Conservation (phyloP, 2,797 vertebrate species). For the Hapalemur alaotrensis region DNA sequence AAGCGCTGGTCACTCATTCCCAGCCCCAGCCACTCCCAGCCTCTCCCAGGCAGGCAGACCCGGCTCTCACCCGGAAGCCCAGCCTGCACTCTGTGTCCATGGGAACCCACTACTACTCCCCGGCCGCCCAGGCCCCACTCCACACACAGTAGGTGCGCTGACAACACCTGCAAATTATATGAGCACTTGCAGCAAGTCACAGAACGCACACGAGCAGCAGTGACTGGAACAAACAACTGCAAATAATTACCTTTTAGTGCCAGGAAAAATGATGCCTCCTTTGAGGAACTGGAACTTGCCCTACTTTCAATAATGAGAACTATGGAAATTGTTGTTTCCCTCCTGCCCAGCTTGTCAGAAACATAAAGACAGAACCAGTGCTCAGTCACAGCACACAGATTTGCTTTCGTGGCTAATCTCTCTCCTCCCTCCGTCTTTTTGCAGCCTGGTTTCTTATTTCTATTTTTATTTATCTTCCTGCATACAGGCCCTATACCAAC, state of each 20-base stretch:
- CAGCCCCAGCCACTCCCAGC: too few species aligned
- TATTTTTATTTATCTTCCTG: not conserved
- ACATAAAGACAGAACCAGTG: not conserved
- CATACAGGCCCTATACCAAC: not conserved
- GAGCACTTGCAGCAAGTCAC: not conserved
- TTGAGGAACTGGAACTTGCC: not conserved
- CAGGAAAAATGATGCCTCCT: not conserved
- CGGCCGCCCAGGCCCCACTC: too few species aligned
- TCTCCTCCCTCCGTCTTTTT: not conserved
- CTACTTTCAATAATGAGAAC: not conserved
- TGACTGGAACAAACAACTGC: not conserved
- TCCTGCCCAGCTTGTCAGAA: not conserved
- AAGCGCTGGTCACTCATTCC: rapidly evolving
- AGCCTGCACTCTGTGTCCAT: not conserved
- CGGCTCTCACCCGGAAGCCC: too few species aligned
- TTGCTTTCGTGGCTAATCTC: too few species aligned
- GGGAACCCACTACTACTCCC: not conserved
- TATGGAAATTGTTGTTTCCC: not conserved
- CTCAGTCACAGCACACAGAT: not conserved
- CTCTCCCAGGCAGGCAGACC: too few species aligned
- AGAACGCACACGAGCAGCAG: not conserved
- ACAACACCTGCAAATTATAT: rapidly evolving
- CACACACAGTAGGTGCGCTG: not conserved
- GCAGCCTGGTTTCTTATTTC: not conserved
- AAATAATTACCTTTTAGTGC: not conserved